These are phyloP conservation scores for Slavum lentiscoides DNA, from an alignment of 2,888 invertebrate species.

Conservation along the genomic window DNA sequence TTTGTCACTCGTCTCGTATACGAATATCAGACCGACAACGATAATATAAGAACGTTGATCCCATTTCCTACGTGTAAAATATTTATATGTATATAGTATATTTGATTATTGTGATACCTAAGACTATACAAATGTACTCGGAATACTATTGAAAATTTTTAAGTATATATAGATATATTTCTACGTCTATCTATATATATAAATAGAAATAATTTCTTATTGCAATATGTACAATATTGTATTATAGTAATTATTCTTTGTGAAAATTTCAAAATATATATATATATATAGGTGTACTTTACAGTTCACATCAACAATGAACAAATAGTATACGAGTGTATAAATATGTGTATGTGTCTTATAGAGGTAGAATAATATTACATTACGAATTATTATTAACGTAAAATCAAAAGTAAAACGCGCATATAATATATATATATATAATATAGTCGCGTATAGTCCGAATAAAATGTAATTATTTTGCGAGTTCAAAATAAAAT, in stretches of 20 bases:
- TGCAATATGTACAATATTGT: neutral
- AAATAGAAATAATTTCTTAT: neutral
- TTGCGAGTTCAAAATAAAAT: neutral
- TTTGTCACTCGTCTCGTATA: neutral
- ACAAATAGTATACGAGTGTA: neutral
- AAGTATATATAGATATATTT: neutral
- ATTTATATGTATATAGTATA: neutral
- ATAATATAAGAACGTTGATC: neutral
- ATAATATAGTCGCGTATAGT: neutral
- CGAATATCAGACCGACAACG: neutral
- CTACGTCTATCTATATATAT: neutral
- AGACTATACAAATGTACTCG: neutral
- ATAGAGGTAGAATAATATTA: constrained; percentile 6
- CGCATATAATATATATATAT: no score
- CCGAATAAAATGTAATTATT: constrained; percentile 8
- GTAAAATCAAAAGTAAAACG: no score
- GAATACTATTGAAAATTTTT: neutral
- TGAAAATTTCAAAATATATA: neutral
- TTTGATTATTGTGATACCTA: neutral
- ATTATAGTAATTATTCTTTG: neutral
- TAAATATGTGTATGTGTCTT: neutral
- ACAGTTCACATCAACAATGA: neutral
- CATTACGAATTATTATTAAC: neutral
- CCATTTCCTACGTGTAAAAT: neutral
- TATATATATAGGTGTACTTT: no score